Evolutionary conservation across 2,888 invertebrate species (phyloP), one percentile per base, ranked within the genome.

Genomic region (Julus scanicus): DNA sequence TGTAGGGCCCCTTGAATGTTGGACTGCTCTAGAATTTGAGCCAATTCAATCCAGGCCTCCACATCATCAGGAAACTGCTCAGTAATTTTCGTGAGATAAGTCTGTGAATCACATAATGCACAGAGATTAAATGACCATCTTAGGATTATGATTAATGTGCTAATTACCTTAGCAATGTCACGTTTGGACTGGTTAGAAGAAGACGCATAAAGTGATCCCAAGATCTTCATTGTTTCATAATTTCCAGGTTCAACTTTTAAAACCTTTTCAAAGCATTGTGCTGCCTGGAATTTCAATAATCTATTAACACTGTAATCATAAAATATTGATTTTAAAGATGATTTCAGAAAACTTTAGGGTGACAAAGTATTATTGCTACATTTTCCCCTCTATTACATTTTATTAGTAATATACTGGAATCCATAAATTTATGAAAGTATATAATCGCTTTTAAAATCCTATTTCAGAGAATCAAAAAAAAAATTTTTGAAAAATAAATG

Each of bases 221-320:
- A 94, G 90, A 99, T 99, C 93, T 99, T 99, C 98, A 99, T 98
- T 0, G 99, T 99, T 92, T 99, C 99, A 91, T 99, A 99, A 93
- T 99, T 99, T 57, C 97, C 98, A 0, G 99, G 98, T 92, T 98
- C 97, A 0, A 95, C 97, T 93, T 99, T 99, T 6, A 99, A 93
- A 0, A 99, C 99, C 93, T 98, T 99, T 93, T 99, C 99, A 92
- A 99, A 99, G 92, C 99, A 99, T 92, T 97, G 97, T 0, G 99
- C 97, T 0, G 99, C 99, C 98, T 98, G 89, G 91, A 15, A 37
- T 80, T 13, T 86, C 91, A 89, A 86, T 80, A 80, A 15, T 80
- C 0, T 80, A 13, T 80, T 80, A 80, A 37, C 37, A 37, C 80
- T 80, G 80, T 2, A 80, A 37, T 29, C 91, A 89, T 88, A 90